Evolutionary conservation across 2,888 invertebrate genomes (phyloP), one percentile per base, ranked within the genome.

Genomic region (Laothoe populi): DNA sequence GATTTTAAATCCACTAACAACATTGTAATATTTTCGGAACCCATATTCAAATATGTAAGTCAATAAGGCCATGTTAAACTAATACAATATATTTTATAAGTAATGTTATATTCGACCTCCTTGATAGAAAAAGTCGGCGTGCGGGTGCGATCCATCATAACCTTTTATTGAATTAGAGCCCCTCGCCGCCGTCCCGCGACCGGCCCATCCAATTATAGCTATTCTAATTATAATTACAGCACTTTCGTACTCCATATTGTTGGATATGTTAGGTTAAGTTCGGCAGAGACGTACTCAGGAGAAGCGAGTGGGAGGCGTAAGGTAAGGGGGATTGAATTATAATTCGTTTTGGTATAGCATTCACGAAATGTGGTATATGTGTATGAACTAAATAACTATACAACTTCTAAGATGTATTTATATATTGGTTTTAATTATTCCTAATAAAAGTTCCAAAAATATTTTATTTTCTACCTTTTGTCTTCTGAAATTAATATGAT

Each of bases 111-210:
- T 19, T 46, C 49, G 40, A 63, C 42, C 49, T 53, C 11, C 23
- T 57, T 60, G 60, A 40, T 53, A 49, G 60, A 40, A 60, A 53
- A 61, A 42, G 63, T 59, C 61, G 38, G 23, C 40, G 71, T 75
- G 75, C 77, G 78, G 77, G 75, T 63, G 80, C 74, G 68, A 86
- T 86, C 86, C 83, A 84, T 86, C 86, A 86, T 80, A 71, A 62
- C 63, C 61, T 70, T 67, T 83, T 85, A 86, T 86, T 84, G 72
- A 83, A 82, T 86, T 86, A 86, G 69, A 70, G 73, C 80, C 83
- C 84, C 73, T 53, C 42, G 19, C 49, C 60, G 40, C 5, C 60
- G 49, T 40, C 53, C 49, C 49, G 49, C 46, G 45, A 64, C 66
- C 59, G 66, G 68, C 65, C 65, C 77, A 73, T 73, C 75, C 78